phyloP scores from a whole-genome alignment of 2,797 vertebrate species.

The Adelosebastes latens region DNA sequence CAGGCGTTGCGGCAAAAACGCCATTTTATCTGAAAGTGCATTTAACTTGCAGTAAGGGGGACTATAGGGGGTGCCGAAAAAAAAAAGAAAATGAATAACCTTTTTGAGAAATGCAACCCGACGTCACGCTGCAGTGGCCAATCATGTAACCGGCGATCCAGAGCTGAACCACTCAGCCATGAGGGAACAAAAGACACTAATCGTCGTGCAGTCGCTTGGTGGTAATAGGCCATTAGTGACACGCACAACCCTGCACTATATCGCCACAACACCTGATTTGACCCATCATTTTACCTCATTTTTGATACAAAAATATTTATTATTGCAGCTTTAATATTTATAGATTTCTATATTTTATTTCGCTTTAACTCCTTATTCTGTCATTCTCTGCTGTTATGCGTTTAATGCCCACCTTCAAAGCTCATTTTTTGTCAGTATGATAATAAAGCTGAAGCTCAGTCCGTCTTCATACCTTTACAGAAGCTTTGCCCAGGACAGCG shows the following conservation, averaged over 20 bases:
- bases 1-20: accelerated
- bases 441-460: not conserved
- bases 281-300: not conserved
- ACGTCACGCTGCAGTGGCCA: not conserved
- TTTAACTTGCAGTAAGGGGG: no score
- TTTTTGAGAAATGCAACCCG: not conserved
- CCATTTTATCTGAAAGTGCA: no score
- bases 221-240: not conserved
- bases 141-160: not conserved
- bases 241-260: no score
- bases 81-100: no score
- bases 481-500: slow-evolving; percentile 68
- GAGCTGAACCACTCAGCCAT: not conserved
- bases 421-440: not conserved
- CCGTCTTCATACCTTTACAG: slow-evolving; percentile 60
- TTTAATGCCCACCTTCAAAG: not conserved
- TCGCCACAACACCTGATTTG: no score
- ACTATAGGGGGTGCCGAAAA: no score
- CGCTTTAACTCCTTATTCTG: no score
- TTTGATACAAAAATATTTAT: not conserved
- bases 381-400: not conserved
- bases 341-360: not conserved
- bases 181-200: not conserved
- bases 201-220: accelerated
- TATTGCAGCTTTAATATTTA: not conserved